Evolutionary conservation across 2,113 vertebrate species (phyloP), one percentile per base, ranked within the genome.

Genomic region (Upupa epops): DNA sequence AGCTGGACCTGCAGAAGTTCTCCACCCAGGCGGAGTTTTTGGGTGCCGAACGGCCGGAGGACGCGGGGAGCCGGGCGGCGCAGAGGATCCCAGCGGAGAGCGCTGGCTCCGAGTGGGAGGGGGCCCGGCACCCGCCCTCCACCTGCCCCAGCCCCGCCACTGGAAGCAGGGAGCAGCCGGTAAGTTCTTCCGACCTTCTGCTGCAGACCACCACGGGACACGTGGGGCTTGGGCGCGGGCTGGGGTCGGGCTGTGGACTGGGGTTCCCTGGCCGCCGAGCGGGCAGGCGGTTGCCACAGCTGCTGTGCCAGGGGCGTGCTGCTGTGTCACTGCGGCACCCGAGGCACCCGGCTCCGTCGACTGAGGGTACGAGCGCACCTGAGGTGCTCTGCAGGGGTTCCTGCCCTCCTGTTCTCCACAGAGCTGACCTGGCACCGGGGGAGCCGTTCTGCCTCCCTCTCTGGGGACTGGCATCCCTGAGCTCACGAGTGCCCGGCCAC

Each of bases 1-100:
- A 98, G 89, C 89, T 98, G 70, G 98, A 98, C 70, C 96, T 98
- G 56, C 95, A 97, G 51, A 97, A 93, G 54, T 96, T 97, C 83
- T 97, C 96, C 66, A 93, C 61, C 28, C 94, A 93, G 87, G 74
- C 21, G 0, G 94, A 95, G 63, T 94, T 71, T 1, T 60, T 81
- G 77, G 86, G 63, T 2, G 2, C 56, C 0, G 79, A 63, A 61
- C 55, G 24, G 17, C 19, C 61, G 4, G 73, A 89, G 70, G 87
- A 78, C 7, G 19, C 17, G 1, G 46, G 55, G 6, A 85, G 34
- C 42, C 71, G 7, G 71, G 55, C 3, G 0, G 28, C 5, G 4
- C 77, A 31, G 64, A 78, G 61, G 54, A 69, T 46, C 31, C 77
- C 48, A 2, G 65, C 64, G 60, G 94, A 93, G n/a, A 82, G 36